Evolutionary conservation across 2,113 vertebrate genomes (phyloP), one percentile per base, ranked within the genome.

Genomic region (Lampris incognitus): DNA sequence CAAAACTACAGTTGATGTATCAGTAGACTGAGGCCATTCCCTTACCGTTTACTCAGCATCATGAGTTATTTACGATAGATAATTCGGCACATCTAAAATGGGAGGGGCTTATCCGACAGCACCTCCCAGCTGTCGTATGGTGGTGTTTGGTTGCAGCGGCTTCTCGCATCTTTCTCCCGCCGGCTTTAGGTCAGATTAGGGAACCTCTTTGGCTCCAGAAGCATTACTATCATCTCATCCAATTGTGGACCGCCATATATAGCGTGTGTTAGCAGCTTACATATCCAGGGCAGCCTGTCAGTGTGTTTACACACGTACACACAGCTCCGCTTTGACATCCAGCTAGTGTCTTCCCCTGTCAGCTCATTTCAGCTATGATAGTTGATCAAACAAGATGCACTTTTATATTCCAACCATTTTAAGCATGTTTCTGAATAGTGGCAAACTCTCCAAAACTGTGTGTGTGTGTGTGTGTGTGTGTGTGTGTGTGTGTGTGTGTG

Each of bases 181-280:
- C 68, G 39, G 41, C 50, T 63, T 85, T 81, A 73, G 57, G 40
- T 5, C 50, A 38, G 91, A 93, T 92, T 92, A 92, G 82, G 81
- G 82, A 73, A 57, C 71, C 61, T 71, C 78, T 89, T 87, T 85
- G 52, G 64, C 69, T 74, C 61, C 24, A 68, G 72, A 85, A 85
- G 83, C 69, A 79, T 55, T 9, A 8, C 24, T n/a, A 77, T 82
- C 50, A 68, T 79, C 79, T 91, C 70, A 94, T 94, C 92, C 89
- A 83, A 92, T 92, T 90, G 81, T 56, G 44, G 36, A 10, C 59
- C 85, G 80, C 88, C 68, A 76, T 87, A 92, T 90, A 90, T 93
- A 92, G 85, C 86, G 37, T 11, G 49, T n/a, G 66, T 83, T 74
- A 75, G 84, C 72, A 74, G 90, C 89, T 92, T 92, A 92, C 40